phyloP scores from a whole-genome alignment of 2,797 vertebrate species.

The Channallabes apus region DNA sequence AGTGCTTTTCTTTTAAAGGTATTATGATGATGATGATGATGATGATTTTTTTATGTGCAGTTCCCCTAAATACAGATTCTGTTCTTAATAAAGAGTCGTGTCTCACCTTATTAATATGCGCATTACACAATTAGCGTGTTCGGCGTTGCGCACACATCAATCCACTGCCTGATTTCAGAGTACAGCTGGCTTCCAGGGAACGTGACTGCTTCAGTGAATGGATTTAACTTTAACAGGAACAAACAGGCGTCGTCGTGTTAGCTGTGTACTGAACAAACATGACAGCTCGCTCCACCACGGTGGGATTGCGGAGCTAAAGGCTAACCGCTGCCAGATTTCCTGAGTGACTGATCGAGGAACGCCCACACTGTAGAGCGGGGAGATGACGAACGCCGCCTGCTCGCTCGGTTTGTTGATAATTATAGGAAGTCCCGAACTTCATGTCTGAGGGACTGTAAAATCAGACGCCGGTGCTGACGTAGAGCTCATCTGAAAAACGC shows the following conservation, averaged over 20 bases:
- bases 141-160: constrained; percentile 7
- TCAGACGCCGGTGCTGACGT: background rate
- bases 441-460: constrained; percentile 23
- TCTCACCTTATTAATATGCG: background rate
- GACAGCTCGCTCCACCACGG: constrained; percentile 39
- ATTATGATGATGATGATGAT: background rate
- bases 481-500: background rate
- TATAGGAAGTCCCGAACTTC: constrained; percentile 13
- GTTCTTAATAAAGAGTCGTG: background rate
- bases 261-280: constrained; percentile 71
- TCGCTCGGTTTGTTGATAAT: constrained; percentile 18
- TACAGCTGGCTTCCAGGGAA: constrained; percentile 58
- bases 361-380: constrained; percentile 2
- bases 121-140: background rate
- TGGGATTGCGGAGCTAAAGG: constrained; percentile 37
- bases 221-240: constrained; percentile 66
- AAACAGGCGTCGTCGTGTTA: constrained; percentile 50
- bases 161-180: constrained; percentile 44
- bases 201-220: constrained; percentile 61
- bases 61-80: background rate
- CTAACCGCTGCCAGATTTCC: constrained; percentile 32
- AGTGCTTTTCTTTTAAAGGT: background rate
- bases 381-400: background rate
- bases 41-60: no score
- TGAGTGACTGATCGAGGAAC: constrained; percentile 24